Base-by-base conservation (phyloP, 1,140 invertebrate genomes). In the Polypedilum vanderplanki region DNA sequence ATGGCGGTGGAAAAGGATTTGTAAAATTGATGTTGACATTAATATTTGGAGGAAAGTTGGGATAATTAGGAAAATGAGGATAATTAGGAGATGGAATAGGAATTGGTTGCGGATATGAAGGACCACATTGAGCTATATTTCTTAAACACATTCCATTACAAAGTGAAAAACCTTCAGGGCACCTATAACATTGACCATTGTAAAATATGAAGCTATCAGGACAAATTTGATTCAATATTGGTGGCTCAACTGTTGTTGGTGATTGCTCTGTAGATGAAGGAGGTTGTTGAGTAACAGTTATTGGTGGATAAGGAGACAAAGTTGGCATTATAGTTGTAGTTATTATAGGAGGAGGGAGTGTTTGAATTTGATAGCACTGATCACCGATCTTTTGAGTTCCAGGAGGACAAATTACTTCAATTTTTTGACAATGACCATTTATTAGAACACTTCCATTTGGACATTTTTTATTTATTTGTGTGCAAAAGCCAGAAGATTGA, bases 171-270 rank as follows among this genome's bases (percentile, higher is more conserved):
- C 65, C 65, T 0, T 5, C 17, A 3, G 65, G 65, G 5, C 65
- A 70, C 20, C 65, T 70, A 70, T 70, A 70, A 22, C 65, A 70
- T 20, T 70, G 65, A 70, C 20, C 20, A 8, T 70, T 18, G 65
- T 8, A 20, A 7, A 70, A 22, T 9, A 10, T 70, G 7, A 70
- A 70, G 20, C 17, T 18, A 70, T 20, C 65, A 18, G 65, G 65
- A 70, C 65, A 70, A 2, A 22, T 20, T 70, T 57, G 12, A n/a
- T 12, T 57, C 10, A 12, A 70, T 70, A 0, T 7, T 20, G 17
- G 7, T 20, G 20, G 10, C 20, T n/a, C 17, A 70, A 20, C 7
- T 70, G 65, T 5, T 18, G 17, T 22, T 0, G 17, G 15, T 1
- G 17, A 9, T 70, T 18, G 15, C 20, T n/a, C 9, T 70, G 65